Conservation (phyloP, 2,888 invertebrate species). For the Nymphalis polychloros region DNA sequence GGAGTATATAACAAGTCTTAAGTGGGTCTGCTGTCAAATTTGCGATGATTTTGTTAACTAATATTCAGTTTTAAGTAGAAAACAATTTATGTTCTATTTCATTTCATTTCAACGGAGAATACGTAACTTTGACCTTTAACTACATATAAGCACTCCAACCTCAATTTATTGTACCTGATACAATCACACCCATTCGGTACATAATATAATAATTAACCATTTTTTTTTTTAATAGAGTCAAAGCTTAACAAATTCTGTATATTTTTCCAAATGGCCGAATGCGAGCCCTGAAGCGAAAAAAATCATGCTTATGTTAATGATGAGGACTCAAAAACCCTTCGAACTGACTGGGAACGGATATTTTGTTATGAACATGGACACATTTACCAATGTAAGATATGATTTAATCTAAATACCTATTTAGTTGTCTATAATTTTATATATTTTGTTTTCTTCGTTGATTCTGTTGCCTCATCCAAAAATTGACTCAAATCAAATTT, state of each 20-base stretch:
- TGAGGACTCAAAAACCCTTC: constrained; percentile 65
- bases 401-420: not conserved
- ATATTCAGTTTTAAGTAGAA: too few species aligned
- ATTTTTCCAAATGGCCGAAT: constrained; percentile 61
- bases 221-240: constrained; percentile 54
- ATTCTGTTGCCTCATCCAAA: too few species aligned
- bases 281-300: constrained; percentile 58
- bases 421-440: not conserved
- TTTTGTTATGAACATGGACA: constrained; percentile 64
- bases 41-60: too few species aligned
- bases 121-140: too few species aligned
- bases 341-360: constrained; percentile 62
- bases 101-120: too few species aligned
- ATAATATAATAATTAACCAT: not conserved
- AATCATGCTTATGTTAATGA: constrained; percentile 58
- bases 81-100: too few species aligned
- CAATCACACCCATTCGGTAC: not conserved
- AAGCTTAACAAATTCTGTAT: constrained; percentile 56
- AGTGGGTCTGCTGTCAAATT: too few species aligned
- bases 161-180: not conserved
- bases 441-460: too few species aligned
- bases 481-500: too few species aligned
- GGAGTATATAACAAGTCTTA: too few species aligned
- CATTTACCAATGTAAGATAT: constrained; percentile 62
- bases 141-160: too few species aligned